Evolutionary conservation across 2,888 invertebrate species (phyloP).

Genomic region (Sphaerophoria taeniata): DNA sequence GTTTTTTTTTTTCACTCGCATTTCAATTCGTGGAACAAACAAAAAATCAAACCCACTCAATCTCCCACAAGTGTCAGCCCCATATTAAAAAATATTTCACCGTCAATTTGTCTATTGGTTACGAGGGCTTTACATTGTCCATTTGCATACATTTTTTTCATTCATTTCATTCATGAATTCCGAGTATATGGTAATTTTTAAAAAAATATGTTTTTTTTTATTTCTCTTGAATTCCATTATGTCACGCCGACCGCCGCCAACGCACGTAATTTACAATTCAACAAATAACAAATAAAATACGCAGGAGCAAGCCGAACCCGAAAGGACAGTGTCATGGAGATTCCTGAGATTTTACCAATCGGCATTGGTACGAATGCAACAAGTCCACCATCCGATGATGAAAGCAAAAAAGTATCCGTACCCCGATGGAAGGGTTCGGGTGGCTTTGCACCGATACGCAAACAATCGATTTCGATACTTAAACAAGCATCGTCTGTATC

Average conservation of each 20-base stretch:
- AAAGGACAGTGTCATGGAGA: slow-evolving; percentile 85
- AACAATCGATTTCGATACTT: slow-evolving; percentile 79
- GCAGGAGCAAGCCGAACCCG: slow-evolving; percentile 83
- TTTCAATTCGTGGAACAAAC: slow-evolving; percentile 48
- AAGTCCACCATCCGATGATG: slow-evolving; percentile 85
- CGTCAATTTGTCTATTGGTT: slow-evolving; percentile 52
- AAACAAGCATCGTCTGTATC: slow-evolving; percentile 81
- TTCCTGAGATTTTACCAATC: slow-evolving; percentile 82
- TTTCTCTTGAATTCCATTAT: slow-evolving; percentile 61
- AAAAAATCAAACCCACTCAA: slow-evolving; percentile 47
- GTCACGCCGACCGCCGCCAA: not conserved
- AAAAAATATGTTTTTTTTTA: not conserved
- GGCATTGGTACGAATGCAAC: slow-evolving; percentile 83
- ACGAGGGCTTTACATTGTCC: slow-evolving; percentile 23
- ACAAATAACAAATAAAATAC: slow-evolving; percentile 5
- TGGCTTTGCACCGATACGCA: slow-evolving; percentile 77
- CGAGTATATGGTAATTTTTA: slow-evolving; percentile 16
- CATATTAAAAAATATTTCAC: slow-evolving; percentile 52
- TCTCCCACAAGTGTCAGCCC: slow-evolving; percentile 63
- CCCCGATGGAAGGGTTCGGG: slow-evolving; percentile 82
- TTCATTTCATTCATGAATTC: not conserved
- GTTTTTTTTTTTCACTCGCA: slow-evolving; percentile 13
- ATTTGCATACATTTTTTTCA: slow-evolving; percentile 38
- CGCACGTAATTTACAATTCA: not conserved
- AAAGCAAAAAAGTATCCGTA: slow-evolving; percentile 79